Conservation (phyloP, 1,140 invertebrate genomes). For the Amyelois transitella region DNA sequence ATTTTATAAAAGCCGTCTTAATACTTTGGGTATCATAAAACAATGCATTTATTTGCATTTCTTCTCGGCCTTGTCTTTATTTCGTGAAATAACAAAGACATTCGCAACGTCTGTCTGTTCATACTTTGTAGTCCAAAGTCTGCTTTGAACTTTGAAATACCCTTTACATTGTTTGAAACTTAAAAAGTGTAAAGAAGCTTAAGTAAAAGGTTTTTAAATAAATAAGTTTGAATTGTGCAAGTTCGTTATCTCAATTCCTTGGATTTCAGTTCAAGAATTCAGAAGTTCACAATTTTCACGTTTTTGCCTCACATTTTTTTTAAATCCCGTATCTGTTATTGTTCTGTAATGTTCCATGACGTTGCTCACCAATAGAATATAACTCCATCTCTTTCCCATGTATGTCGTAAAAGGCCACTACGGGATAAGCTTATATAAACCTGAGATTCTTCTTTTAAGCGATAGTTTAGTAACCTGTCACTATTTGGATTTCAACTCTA, state of each 20-base stretch:
- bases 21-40: background rate
- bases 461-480: too few species aligned
- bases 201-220: background rate
- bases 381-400: too few species aligned
- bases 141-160: background rate
- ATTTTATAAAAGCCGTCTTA: too few species aligned
- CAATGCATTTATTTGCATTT: slow-evolving; percentile 3
- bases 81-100: background rate
- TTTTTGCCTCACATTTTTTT: too few species aligned
- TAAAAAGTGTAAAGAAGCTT: background rate
- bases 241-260: background rate
- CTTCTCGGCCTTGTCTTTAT: slow-evolving; percentile 2
- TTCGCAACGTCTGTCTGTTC: background rate
- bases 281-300: background rate
- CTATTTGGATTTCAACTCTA: too few species aligned
- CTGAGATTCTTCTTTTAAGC: too few species aligned
- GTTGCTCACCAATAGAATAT: too few species aligned
- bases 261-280: background rate
- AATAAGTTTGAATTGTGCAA: background rate
- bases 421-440: too few species aligned
- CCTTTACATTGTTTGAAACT: background rate
- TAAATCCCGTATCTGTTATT: too few species aligned
- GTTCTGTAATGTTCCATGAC: too few species aligned
- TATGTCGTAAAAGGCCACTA: too few species aligned
- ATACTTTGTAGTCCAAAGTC: background rate